Base-by-base conservation (phyloP, 92 coral and sea anemone species). In the Phenganax subtilis region DNA sequence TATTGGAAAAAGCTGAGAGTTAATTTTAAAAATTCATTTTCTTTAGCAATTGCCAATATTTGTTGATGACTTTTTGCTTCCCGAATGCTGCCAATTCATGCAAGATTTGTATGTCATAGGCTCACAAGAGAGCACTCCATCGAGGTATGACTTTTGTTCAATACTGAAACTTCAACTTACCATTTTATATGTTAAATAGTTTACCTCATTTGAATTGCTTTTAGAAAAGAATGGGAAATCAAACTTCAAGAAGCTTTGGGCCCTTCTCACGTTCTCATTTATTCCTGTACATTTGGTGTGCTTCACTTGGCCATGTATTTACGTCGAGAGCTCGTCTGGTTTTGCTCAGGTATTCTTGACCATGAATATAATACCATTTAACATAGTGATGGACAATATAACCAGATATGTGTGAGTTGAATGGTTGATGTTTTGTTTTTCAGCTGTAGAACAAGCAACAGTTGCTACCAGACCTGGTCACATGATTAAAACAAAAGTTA, bases 31-130 rank as follows among this genome's bases (percentile, higher is more conserved):
- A 59, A 59, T 3, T 20, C 16, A 58, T 55, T 20, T 44, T 37
- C 64, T 37, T 58, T 67, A 93, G 98, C 92, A 88, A 81, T 81
- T 93, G n/a, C 98, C 98, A 12, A 87, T 85, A 30, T 91, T 79
- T 77, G 86, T 93, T 52, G 98, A 91, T 29, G 97, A 93, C 72
- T 92, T 93, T 76, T 80, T 93, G 63, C 85, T 93, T 14, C 98
- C 98, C 72, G 93, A 92, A 44, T 70, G 83, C 47, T 83, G 85
- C 29, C 92, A 93, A 55, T 90, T 88, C 63, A 76, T 91, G 67
- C 98, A 91, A 85, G 98, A 93, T 58, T 81, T 93, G 51, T 93
- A 93, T 93, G 98, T 91, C 11, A 83, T 93, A 75, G 98, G 98
- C 9, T 84, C 85, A 30, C 98, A 93, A 68, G 98, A 93, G 76